These are phyloP conservation scores for Brachymystax lenok DNA, from an alignment of 2,797 vertebrate genomes.

Conservation along the genomic window DNA sequence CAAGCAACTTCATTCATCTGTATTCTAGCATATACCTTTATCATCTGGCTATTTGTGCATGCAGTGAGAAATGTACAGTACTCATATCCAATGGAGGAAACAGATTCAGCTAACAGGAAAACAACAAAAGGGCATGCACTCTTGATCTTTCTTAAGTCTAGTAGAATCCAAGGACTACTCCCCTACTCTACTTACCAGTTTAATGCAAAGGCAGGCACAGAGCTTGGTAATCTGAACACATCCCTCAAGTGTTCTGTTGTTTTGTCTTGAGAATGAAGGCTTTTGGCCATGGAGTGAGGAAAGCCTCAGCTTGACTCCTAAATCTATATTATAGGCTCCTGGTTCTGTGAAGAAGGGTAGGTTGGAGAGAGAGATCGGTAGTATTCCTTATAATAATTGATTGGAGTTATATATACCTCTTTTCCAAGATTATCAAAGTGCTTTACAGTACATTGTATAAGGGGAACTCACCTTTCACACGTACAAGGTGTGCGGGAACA, in stretches of 20 bases:
- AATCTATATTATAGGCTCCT: constrained; percentile 44
- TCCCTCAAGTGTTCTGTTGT: constrained; percentile 26
- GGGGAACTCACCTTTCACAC: neutral
- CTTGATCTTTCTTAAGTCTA: neutral
- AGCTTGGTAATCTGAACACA: constrained; percentile 30
- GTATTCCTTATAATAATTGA: neutral
- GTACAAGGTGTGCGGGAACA: constrained; percentile 30
- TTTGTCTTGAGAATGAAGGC: constrained; percentile 1
- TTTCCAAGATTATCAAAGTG: neutral
- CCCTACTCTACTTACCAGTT: neutral
- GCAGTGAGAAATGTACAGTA: neutral
- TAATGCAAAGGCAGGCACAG: constrained; percentile 14
- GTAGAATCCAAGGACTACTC: neutral
- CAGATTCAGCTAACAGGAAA: neutral
- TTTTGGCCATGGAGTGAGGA: constrained; percentile 10
- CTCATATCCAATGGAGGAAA: neutral
- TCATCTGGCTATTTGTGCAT: neutral
- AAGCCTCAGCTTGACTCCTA: constrained; percentile 38
- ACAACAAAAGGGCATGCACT: no score
- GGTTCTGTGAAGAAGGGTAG: constrained; percentile 48
- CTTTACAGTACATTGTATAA: neutral
- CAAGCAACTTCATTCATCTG: neutral
- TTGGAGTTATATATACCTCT: neutral
- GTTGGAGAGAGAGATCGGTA: constrained; percentile 31
- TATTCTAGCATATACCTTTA: neutral